Evolutionary conservation across 2,797 vertebrate genomes (phyloP), one percentile per base, ranked within the genome.

Genomic region (Poeciliopsis paucimaculata): DNA sequence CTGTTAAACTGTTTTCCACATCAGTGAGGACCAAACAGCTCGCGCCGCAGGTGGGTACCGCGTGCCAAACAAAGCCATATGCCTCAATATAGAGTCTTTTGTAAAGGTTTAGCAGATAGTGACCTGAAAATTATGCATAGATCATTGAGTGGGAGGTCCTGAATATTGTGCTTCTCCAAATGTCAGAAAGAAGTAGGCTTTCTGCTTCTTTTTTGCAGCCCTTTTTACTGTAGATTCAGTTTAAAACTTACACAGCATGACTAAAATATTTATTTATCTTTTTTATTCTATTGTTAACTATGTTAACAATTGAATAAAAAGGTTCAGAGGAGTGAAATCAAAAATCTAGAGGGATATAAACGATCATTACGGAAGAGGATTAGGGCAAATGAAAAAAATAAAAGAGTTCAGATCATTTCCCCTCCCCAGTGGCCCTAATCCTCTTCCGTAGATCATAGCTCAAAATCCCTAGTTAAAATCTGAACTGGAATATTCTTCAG

Each of bases 31-130:
- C 86, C 34, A n/a, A 74, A 28, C 80, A 34, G 62, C 64, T 80
- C 57, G 18, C 45, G 64, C 75, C 60, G n/a, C 81, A 91, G 88
- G 88, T 92, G n/a, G 76, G 77, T 46, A 39, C 12, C 43, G 15
- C 23, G 39, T 31, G 34, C 34, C 39, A 39, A 43, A 66, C 70
- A 39, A 41, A 46, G 34, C 43, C 74, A 8, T 5, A 47, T 3
- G 55, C 26, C 26, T 55, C 41, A 12, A 13, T 12, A 64, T 26
- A 51, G 43, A 49, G n/a, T 60, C 26, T 43, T 75, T 49, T 57
- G 34, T 41, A 16, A 41, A 45, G 62, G 28, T 45, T 75, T 75
- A 45, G 51, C 47, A 74, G 41, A 9, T 73, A 51, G 64, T 71
- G 76, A 78, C 53, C 51, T 66, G 36, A 3, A 39, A 20, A 68